Base-by-base conservation (phyloP, 2,113 vertebrate genomes). In the Gymnocephalus cernua region DNA sequence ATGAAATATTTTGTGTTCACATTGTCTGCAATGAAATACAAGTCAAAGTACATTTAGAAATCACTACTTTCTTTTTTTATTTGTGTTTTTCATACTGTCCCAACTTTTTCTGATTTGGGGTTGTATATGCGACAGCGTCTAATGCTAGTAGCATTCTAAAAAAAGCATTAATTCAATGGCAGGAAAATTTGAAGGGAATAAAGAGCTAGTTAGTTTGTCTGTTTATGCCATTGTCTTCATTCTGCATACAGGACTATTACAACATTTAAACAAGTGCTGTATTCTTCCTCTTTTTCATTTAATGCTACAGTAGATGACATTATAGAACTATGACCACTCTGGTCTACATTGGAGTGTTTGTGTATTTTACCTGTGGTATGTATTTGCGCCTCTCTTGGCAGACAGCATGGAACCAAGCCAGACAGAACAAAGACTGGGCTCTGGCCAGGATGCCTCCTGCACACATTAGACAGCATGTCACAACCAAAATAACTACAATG, bases 371-470 rank as follows among this genome's bases (percentile, higher is more conserved):
- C 95, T 99, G 98, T 64, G 98, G 98, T 85, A 99, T 99, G 66
- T 97, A 99, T 91, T 98, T 99, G 88, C 98, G 97, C 92, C 98
- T 96, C 93, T 99, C 98, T 89, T 99, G 98, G 90, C 98, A 99
- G 8, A 98, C 96, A 56, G 98, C 98, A 74, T 99, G 98, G 93
- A 99, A 99, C 98, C 98, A 99, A 6, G 98, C 98, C 88, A 99
- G 93, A 86, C 96, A 97, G 88, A 99, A 99, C n/a, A 99, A 95
- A 59, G 97, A 96, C 84, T 97, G 97, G 4, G 98, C 95, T 79
- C 98, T 95, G 50, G 94, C 78, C 56, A 96, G 18, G 56, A 95
- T 88, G n/a, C 96, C 96, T 38, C 95, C 97, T 94, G 44, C 47
- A 89, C 23, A 79, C 65, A 83, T 69, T 66, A 15, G 73, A 57